Conservation (phyloP, 2,797 vertebrate genomes). For the Macrochelys suwanniensis region DNA sequence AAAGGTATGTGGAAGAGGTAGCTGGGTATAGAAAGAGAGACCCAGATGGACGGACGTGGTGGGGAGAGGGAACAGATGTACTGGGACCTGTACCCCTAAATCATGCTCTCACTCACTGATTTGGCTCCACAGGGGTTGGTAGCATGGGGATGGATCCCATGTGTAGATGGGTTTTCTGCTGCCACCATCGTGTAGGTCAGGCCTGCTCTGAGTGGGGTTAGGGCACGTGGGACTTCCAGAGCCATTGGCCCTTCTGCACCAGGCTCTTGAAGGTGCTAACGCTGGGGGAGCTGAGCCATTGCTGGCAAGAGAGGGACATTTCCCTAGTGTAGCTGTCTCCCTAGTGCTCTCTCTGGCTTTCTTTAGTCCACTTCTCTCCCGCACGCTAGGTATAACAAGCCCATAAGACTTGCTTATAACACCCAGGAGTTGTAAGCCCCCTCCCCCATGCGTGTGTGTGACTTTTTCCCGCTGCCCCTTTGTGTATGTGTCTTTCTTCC, state of each 20-base stretch:
- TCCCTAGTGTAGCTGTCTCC: background rate
- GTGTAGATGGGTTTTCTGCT: background rate
- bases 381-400: too few species aligned
- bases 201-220: background rate
- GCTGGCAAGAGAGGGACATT: background rate
- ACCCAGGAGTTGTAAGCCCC: background rate
- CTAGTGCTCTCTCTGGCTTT: background rate
- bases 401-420: background rate
- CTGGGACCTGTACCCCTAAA: background rate
- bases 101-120: background rate
- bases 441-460: fast-evolving
- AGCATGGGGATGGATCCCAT: background rate
- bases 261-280: too few species aligned
- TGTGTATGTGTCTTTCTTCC: background rate
- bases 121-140: background rate
- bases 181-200: background rate
- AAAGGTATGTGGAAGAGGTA: background rate
- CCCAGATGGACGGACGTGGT: background rate
- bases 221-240: too few species aligned
- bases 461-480: background rate
- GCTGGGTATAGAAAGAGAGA: background rate
- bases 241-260: background rate
- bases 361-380: background rate
- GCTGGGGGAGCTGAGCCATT: background rate
- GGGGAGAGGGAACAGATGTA: background rate